A percentile compares a stretch with the other conserved stretches of the same genome.
phyloP scores from a whole-genome alignment of 2,113 vertebrate species.

The Leucopsar rothschildi region DNA sequence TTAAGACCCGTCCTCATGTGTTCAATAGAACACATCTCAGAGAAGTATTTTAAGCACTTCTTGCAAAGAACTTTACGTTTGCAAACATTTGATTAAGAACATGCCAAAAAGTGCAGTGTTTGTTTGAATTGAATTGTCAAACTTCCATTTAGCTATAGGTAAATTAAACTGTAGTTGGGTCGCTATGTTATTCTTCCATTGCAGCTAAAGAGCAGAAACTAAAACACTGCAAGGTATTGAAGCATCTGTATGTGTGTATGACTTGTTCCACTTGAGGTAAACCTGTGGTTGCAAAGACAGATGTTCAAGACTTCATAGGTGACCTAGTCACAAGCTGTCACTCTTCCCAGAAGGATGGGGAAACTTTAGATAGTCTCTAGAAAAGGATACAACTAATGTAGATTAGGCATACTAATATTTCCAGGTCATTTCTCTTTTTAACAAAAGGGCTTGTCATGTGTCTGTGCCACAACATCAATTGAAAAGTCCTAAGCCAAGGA shows the following conservation, averaged over 20 bases:
- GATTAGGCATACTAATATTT: neutral
- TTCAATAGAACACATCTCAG: neutral
- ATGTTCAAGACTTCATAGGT: neutral
- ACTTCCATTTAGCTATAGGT: neutral
- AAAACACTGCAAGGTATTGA: no score
- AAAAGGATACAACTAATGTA: neutral
- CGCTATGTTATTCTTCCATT: accelerated
- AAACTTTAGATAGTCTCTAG: neutral
- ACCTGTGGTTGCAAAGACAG: neutral
- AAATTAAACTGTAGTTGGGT: neutral
- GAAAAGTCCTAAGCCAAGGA: neutral
- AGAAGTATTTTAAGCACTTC: neutral
- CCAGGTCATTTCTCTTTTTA: neutral
- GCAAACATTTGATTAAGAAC: neutral
- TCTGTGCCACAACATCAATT: accelerated
- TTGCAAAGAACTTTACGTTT: neutral
- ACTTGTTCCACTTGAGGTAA: neutral
- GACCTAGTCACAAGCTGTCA: neutral
- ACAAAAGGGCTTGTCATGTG: neutral
- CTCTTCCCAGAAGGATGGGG: neutral
- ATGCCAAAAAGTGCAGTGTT: neutral
- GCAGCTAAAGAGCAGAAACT: neutral
- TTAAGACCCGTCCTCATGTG: accelerated
- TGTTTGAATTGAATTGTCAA: neutral
- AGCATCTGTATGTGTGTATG: neutral